Conservation (phyloP, 2,113 vertebrate species). For the Cervus canadensis region DNA sequence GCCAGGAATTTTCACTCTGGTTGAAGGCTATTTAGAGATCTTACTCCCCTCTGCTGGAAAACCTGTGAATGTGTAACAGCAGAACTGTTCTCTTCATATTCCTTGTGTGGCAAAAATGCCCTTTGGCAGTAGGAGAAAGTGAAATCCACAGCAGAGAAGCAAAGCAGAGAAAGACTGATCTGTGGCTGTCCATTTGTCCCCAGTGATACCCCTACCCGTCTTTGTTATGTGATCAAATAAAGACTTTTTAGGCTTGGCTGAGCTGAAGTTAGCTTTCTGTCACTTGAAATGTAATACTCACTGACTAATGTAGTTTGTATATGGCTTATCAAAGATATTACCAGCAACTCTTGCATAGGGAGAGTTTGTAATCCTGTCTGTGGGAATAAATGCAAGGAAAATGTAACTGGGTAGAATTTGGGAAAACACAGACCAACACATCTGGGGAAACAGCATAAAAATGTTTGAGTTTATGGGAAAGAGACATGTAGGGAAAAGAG, state of each 20-base stretch:
- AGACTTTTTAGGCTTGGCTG: neutral
- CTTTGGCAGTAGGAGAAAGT: neutral
- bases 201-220: neutral
- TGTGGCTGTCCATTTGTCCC: neutral
- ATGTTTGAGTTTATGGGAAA: slow-evolving; percentile 53
- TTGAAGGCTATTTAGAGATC: neutral
- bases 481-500: slow-evolving; percentile 27
- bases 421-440: slow-evolving; percentile 22
- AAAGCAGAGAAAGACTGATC: neutral
- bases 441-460: slow-evolving; percentile 28
- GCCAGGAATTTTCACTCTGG: neutral
- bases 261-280: neutral
- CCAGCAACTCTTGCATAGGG: slow-evolving; percentile 10
- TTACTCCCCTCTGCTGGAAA: neutral
- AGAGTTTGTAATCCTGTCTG: slow-evolving; percentile 21
- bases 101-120: neutral
- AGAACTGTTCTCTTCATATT: neutral
- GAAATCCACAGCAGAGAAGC: neutral
- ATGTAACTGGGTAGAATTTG: slow-evolving; percentile 28
- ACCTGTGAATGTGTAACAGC: neutral
- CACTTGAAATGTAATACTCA: neutral
- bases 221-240: neutral
- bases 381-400: slow-evolving; percentile 37
- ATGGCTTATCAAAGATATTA: slow-evolving; percentile 36
- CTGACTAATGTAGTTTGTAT: slow-evolving; percentile 32